Evolutionary conservation across 2,888 invertebrate species (phyloP).

Genomic region (Andrena dorsata): DNA sequence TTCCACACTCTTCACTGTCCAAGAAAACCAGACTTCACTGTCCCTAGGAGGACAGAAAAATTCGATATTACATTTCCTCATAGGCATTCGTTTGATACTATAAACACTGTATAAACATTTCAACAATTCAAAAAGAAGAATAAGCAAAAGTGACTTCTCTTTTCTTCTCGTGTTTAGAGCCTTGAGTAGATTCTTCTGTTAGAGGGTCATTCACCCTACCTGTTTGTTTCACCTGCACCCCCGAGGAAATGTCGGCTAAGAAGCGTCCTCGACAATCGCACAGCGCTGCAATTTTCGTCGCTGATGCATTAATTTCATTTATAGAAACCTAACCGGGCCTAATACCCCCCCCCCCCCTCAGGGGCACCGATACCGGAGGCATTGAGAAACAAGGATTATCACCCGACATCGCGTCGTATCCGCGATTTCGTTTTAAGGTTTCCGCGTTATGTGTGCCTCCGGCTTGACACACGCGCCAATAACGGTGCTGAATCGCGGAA

Average conservation of each 20-base stretch:
- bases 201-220: background rate
- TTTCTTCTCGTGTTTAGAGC: too few relatives aligned
- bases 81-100: background rate
- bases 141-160: too few relatives aligned
- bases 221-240: background rate
- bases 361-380: slow-evolving; percentile 51
- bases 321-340: slow-evolving; percentile 63
- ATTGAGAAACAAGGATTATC: slow-evolving; percentile 59
- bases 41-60: too few relatives aligned
- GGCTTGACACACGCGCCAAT: background rate
- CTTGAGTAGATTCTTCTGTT: too few relatives aligned
- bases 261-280: background rate
- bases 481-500: background rate
- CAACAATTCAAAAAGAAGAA: too few relatives aligned
- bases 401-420: slow-evolving; percentile 27
- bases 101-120: too few relatives aligned
- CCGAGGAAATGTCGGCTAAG: background rate
- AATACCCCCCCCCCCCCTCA: slow-evolving; percentile 56
- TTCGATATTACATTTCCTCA: background rate
- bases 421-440: slow-evolving; percentile 48
- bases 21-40: background rate
- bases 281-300: slow-evolving; percentile 22
- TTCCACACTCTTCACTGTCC: slow-evolving; percentile 4
- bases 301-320: slow-evolving; percentile 63
- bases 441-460: background rate